Conservation (phyloP, 2,888 invertebrate genomes). For the Acleris holmiana region DNA sequence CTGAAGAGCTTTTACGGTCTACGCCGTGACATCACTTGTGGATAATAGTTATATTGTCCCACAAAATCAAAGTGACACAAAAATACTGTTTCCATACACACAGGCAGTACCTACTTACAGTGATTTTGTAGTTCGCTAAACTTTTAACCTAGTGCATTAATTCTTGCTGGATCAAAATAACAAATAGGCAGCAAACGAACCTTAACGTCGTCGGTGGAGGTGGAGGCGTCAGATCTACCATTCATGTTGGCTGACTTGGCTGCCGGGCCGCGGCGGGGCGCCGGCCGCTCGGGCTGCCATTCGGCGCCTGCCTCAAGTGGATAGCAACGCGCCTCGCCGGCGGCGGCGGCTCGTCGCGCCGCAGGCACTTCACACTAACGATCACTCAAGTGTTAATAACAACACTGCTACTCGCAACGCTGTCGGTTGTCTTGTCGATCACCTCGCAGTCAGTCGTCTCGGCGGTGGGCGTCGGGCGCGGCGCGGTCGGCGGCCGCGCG, state of each 20-base stretch:
- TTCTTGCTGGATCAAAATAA: no score
- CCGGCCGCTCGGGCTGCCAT: neutral
- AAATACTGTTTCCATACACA: no score
- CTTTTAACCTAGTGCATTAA: no score
- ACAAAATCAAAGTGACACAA: no score
- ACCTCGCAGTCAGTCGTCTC: no score
- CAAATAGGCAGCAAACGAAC: slow-evolving; percentile 46
- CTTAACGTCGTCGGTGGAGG: slow-evolving; percentile 77
- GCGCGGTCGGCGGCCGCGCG: slow-evolving; percentile 35
- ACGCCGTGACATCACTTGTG: no score
- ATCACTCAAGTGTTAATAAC: neutral
- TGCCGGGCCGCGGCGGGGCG: slow-evolving; percentile 35
- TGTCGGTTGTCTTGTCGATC: neutral
- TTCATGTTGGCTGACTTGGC: slow-evolving; percentile 16
- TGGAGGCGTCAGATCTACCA: slow-evolving; percentile 73
- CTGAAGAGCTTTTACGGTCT: no score
- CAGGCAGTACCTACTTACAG: no score
- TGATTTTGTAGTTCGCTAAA: no score
- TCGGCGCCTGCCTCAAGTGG: slow-evolving; percentile 3
- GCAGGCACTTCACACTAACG: neutral
- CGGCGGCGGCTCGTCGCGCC: neutral
- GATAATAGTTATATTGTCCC: no score
- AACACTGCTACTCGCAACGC: neutral
- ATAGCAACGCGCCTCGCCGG: slow-evolving; percentile 3
- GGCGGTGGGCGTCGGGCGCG: neutral